Conservation (phyloP, 2,888 invertebrate genomes). For the Chloromyia formosa region DNA sequence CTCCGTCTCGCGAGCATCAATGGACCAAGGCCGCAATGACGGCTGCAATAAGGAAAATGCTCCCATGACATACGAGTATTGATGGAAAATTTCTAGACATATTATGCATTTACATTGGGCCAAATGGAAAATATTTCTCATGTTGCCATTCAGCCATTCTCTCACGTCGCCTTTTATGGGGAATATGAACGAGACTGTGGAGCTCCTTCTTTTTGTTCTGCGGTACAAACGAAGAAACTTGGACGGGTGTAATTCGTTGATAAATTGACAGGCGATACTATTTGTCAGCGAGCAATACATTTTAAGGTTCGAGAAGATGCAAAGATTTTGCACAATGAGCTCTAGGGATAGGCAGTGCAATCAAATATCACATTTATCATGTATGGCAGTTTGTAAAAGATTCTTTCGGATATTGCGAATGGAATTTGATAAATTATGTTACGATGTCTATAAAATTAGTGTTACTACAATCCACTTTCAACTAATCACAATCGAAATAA, state of each 20-base stretch:
- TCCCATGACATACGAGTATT: conserved; percentile 36
- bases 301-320: too few species aligned
- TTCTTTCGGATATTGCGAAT: too few species aligned
- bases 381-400: too few species aligned
- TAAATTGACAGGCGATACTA: conserved; percentile 64
- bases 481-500: too few species aligned
- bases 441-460: too few species aligned
- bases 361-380: too few species aligned
- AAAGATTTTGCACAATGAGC: too few species aligned
- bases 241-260: conserved; percentile 55
- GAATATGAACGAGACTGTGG: not conserved
- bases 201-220: not conserved
- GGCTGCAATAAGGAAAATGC: conserved; percentile 34
- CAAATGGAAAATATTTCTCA: conserved; percentile 41
- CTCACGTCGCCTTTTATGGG: conserved; percentile 19
- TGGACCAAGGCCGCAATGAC: conserved; percentile 25
- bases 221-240: not conserved
- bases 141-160: conserved; percentile 33
- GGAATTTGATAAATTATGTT: too few species aligned
- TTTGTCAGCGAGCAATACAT: conserved; percentile 63
- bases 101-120: conserved; percentile 40
- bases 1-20: not conserved
- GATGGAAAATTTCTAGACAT: conserved; percentile 39
- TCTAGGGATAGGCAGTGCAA: too few species aligned
- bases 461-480: too few species aligned